Base-by-base conservation (phyloP, 2,113 vertebrate species). In the Oxyura jamaicensis region DNA sequence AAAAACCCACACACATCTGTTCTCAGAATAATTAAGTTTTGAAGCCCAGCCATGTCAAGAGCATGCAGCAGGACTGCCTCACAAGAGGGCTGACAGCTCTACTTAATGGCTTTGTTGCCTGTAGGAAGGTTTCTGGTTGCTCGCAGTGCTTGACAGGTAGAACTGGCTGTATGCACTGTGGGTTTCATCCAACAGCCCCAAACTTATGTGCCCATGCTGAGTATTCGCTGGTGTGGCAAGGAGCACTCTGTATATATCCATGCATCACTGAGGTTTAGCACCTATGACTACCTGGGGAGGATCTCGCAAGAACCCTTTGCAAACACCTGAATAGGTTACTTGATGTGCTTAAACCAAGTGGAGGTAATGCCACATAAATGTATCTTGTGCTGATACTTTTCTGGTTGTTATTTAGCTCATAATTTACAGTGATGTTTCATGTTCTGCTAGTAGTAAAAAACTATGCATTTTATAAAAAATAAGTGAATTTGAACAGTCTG, bases 221-320 rank as follows among this genome's bases (percentile, higher is more conserved):
- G 39, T 15, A 7, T 14, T 5, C 5, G 1, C 5, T 35, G 26
- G 5, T 31, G 20, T 35, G 59, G n/a, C 17, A 3, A 8, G 42
- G 58, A 46, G 48, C 31, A 3, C 19, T 33, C 35, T 31, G n/a
- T 13, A 28, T 35, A 2, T 48, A 21, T 25, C 35, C 2, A 3
- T 48, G 42, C 46, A 31, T 48, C 42, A 3, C 19, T 41, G 73
- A 59, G 29, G 22, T 76, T 71, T 63, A 56, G 36, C 60, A 42
- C 39, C 35, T 56, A 1, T 29, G 33, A 35, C 21, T 21, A 50
- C 12, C 5, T 21, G 50, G 19, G 48, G 28, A 22, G 58, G 12
- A 71, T n/a, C 65, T 72, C 59, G 36, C 53, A 44, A 53, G 36
- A 58, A 14, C 22, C 23, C 44, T 33, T 91, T 58, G 58, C 52